Evolutionary conservation across 2,888 invertebrate genomes (phyloP), one percentile per base, ranked within the genome.

Genomic region (Latheticus oryzae): DNA sequence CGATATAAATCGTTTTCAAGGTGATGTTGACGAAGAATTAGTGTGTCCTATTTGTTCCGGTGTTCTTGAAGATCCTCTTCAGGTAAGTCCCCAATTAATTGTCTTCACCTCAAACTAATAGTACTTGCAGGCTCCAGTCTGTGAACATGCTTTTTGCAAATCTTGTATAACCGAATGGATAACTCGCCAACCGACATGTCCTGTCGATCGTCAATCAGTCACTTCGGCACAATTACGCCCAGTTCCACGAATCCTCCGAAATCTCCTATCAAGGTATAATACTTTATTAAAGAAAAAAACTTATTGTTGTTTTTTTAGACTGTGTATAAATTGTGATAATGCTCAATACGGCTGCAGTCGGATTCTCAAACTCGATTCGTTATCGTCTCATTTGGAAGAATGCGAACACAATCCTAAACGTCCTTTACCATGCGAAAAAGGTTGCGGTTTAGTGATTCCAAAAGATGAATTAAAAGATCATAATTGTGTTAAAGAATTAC

Each of bases 31-130:
- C 80, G 97, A 97, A 83, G 97, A 97, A 82, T 84, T 97, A 61
- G 87, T 97, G 70, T 97, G 97, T 76, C 93, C 97, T 64, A 97
- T 97, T 80, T 97, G 97, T 81, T 93, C 95, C 62, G 93, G 93
- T 65, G 97, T 97, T 63, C 81, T 97, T 51, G 95, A 97, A 75
- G 95, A 97, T 76, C 96, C 97, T 32, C 82, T 97, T 61, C 97
- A 97, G 89, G 95, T 93, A 81, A 71, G 62, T 60, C 17, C 12
- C 8, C 33, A 7, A 16, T 19, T 8, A 23, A n/a, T 47, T 17
- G n/a, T 33, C 5, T 3, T 13, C 19, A 12, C 23, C 1, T 19
- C n/a, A n/a, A n/a, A n/a, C n/a, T n/a, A n/a, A n/a, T n/a, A n/a
- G n/a, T n/a, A n/a, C 28, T 45, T 53, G 5, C 28, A 95, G 95